Conservation (phyloP, 2,888 invertebrate species). For the Apamea crenata region DNA sequence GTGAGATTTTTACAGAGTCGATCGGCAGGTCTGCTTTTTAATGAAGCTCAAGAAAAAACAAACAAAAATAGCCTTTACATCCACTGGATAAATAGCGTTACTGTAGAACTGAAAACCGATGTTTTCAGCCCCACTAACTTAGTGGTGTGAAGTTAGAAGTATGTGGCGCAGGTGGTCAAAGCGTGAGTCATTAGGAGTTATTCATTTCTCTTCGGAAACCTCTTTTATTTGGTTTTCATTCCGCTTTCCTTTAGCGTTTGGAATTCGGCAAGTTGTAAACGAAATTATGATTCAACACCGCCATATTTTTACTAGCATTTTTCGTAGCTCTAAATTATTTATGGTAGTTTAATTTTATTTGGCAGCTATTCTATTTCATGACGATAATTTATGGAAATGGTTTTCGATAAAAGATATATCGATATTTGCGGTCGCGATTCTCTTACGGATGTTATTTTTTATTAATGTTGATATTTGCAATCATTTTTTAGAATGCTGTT, state of each 20-base stretch:
- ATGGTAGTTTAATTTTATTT: conserved; percentile 27
- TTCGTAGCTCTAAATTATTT: conserved; percentile 1
- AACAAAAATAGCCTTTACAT: neutral
- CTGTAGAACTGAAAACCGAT: conserved; percentile 19
- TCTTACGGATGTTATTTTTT: conserved; percentile 28
- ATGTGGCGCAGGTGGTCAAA: conserved; percentile 39
- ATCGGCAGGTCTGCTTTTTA: neutral
- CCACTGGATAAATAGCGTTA: neutral
- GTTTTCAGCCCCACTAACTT: conserved; percentile 7
- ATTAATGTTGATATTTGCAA: conserved; percentile 23
- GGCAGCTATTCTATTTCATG: conserved; percentile 18
- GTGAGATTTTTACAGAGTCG: no score
- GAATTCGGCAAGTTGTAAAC: conserved; percentile 15
- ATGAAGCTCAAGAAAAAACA: neutral
- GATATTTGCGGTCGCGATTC: conserved; percentile 8
- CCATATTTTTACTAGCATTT: neutral
- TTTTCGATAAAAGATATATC: conserved; percentile 24
- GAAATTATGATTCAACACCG: conserved; percentile 15
- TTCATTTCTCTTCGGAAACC: conserved; percentile 24
- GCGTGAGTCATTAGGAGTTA: conserved; percentile 42
- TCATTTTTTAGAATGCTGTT: neutral
- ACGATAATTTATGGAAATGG: conserved; percentile 41
- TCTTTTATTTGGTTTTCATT: conserved; percentile 25
- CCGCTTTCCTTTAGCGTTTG: conserved; percentile 7
- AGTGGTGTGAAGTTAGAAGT: conserved; percentile 18